Base-by-base conservation (phyloP, 30 jellyfish, hydroid and myxozoan species). In the Pelagia noctiluca region DNA sequence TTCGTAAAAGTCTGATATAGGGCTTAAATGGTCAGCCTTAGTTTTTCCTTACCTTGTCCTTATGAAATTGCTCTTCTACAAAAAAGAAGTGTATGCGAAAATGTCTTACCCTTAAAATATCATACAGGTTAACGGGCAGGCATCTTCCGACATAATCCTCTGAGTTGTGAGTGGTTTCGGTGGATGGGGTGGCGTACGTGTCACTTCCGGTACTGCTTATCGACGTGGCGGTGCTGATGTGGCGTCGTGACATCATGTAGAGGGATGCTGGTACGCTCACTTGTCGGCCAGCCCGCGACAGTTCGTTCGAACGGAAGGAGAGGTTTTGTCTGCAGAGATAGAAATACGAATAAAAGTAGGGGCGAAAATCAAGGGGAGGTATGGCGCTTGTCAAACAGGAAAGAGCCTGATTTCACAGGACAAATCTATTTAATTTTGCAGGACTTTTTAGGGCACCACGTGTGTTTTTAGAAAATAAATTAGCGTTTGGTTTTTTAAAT, bases 61-160 rank as follows among this genome's bases (percentile, higher is more conserved):
- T n/a, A n/a, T n/a, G n/a, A n/a, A n/a, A n/a, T n/a, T n/a, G n/a
- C n/a, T n/a, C 32, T 10, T n/a, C 10, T 7, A 16, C 25, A 8
- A 22, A 11, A 71, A 80, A 60, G 32, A 1, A 70, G 29, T n/a
- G 81, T 7, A 3, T 57, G 33, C 31, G 37, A 62, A 1, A 22
- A 1, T 12, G 52, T 29, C 89, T 84, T 74, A 94, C 99, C 90
- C 90, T 78, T 29, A 94, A 71, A 38, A 94, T 89, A n/a, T 94
- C 97, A 50, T 78, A 68, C 57, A 94, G 76, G 35, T 86, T 85
- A 2, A 68, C 47, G 11, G 99, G 99, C 35, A 88, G 50, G 66
- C 97, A 88, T 13, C 99, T 70, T 38, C 99, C 99, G 3, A 94
- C 97, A 47, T 94, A 94, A 38, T 85, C 89, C 28, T 85, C 95